These are phyloP conservation scores for Macrosiphum euphorbiae DNA, from an alignment of 2,888 invertebrate species.

Conservation along the genomic window DNA sequence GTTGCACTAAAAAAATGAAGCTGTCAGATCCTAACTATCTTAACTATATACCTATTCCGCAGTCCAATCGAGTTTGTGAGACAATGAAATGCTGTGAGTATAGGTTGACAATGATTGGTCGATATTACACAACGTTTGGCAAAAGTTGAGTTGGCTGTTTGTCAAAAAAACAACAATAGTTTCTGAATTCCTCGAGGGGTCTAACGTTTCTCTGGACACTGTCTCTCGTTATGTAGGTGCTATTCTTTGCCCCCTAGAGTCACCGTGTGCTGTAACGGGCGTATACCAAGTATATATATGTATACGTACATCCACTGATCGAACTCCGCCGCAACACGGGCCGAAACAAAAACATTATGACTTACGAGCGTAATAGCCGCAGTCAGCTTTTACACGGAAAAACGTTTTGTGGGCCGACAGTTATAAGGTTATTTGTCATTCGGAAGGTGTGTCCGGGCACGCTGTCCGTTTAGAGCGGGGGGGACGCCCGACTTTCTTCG, in stretches of 20 bases:
- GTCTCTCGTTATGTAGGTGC: background rate
- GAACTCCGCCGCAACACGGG: conserved; percentile 4
- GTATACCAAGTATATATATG: too few species aligned
- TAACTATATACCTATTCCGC: background rate
- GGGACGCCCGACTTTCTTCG: background rate
- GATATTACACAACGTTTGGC: conserved; percentile 48
- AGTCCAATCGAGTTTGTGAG: background rate
- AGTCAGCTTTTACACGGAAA: conserved; percentile 53
- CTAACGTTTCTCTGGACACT: conserved; percentile 5
- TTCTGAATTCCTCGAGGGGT: conserved; percentile 23
- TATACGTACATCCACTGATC: background rate
- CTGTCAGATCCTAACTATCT: background rate
- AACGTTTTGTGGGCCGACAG: conserved; percentile 50
- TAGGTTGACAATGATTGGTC: conserved; percentile 43
- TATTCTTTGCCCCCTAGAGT: background rate
- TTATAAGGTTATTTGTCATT: conserved; percentile 60
- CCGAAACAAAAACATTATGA: conserved; percentile 46
- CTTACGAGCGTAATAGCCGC: conserved; percentile 40
- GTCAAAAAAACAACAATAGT: conserved; percentile 45
- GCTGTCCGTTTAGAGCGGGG: conserved; percentile 44
- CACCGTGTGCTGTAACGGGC: background rate
- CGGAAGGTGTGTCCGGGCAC: conserved; percentile 51
- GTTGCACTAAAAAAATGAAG: background rate
- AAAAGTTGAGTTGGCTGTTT: conserved; percentile 39
- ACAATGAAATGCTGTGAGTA: background rate